phyloP scores from a whole-genome alignment of 1,140 invertebrate species.

The Caenorhabditis brenneri region DNA sequence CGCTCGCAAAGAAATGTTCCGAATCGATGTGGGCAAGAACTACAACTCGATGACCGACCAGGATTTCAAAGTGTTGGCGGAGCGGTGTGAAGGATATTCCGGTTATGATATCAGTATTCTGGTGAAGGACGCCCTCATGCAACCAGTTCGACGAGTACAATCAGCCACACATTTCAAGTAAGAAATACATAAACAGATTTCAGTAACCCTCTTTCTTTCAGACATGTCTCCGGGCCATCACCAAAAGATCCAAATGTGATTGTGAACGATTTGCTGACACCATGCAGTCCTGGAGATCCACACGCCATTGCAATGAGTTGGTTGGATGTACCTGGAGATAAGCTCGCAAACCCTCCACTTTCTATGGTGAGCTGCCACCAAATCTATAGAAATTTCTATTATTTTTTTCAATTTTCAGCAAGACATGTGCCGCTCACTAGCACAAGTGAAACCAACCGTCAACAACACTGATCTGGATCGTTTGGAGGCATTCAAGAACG shows the following conservation, averaged over 20 bases:
- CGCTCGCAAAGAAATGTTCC: constrained; percentile 91
- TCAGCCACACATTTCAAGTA: constrained; percentile 92
- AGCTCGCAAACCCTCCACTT: constrained; percentile 92
- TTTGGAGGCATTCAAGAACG: constrained; percentile 91
- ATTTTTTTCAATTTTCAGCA: constrained; percentile 79
- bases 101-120: constrained; percentile 98
- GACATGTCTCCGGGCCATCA: constrained; percentile 81
- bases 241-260: constrained; percentile 82
- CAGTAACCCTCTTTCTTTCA: constrained; percentile 59
- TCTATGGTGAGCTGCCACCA: constrained; percentile 89
- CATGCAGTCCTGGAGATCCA: constrained; percentile 91
- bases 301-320: constrained; percentile 95
- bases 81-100: constrained; percentile 91
- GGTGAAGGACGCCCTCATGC: constrained; percentile 96
- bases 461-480: constrained; percentile 94
- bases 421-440: constrained; percentile 90
- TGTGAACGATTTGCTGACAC: constrained; percentile 88
- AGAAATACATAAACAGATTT: too few species aligned
- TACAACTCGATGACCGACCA: constrained; percentile 83
- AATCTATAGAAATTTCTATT: too few species aligned
- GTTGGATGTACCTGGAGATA: constrained; percentile 92
- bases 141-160: constrained; percentile 96
- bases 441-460: constrained; percentile 93
- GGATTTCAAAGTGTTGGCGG: constrained; percentile 84
- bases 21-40: constrained; percentile 90